phyloP scores from a whole-genome alignment of 2,888 invertebrate species.

The Rotaria macrura region DNA sequence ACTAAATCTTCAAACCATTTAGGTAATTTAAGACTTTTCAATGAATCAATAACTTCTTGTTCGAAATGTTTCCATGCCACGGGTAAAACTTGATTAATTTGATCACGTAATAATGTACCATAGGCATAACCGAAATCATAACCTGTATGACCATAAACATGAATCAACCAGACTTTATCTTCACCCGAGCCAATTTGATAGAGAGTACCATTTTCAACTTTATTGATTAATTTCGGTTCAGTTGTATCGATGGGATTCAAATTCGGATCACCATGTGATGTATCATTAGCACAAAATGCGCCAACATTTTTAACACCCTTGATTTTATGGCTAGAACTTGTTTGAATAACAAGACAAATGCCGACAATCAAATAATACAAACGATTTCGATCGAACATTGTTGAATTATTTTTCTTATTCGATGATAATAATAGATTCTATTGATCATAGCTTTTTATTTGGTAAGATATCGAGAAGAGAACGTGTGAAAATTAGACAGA shows the following conservation, averaged over 20 bases:
- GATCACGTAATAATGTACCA: slow-evolving; percentile 26
- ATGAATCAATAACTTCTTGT: background rate
- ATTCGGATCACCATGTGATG: slow-evolving; percentile 26
- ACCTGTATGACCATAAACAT: slow-evolving; percentile 27
- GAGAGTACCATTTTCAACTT: slow-evolving; percentile 32
- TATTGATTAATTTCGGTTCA: slow-evolving; percentile 17
- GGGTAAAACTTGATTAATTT: slow-evolving; percentile 4
- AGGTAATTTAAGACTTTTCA: background rate
- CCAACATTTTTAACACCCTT: background rate
- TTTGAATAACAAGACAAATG: background rate
- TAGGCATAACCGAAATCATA: slow-evolving; percentile 33
- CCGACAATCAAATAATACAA: background rate
- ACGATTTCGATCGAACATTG: background rate
- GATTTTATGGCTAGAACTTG: background rate
- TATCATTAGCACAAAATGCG: slow-evolving; percentile 4
- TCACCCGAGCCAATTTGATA: slow-evolving; percentile 31
- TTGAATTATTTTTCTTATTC: background rate
- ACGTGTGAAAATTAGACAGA: background rate
- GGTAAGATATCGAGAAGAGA: background rate
- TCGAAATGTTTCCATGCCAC: background rate
- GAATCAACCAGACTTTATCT: slow-evolving; percentile 25
- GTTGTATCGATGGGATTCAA: slow-evolving; percentile 23
- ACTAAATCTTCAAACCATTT: slow-evolving; percentile 17
- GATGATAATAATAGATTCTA: background rate
- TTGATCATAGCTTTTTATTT: background rate